Evolutionary conservation across 2,797 vertebrate genomes (phyloP), one percentile per base, ranked within the genome.

Genomic region (Sebastes oblongus): DNA sequence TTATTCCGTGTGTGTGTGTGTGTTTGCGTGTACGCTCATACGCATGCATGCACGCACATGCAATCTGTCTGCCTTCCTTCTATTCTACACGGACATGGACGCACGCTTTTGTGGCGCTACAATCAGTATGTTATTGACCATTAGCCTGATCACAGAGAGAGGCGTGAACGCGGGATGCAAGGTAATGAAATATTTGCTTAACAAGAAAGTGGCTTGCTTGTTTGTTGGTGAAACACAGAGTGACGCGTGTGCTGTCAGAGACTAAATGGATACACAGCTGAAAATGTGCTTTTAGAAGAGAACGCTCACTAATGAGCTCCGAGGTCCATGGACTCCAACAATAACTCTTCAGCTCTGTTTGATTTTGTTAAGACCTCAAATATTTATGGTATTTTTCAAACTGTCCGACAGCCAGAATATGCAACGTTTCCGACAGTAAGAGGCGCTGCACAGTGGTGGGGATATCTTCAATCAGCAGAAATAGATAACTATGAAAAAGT

Each of bases 141-240:
- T 82, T 55, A 75, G 34, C 69, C 62, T 75, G 75, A 83, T 85
- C 60, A 59, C 22, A 66, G 34, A 46, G 30, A 60, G 30, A 60
- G 32, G 50, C 60, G 55, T 68, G 27, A 22, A 58, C 10, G 29
- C 1, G 1, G 46, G 27, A 46, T 22, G 29, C 39, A 65, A 67
- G 42, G 52, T 69, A 60, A 81, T 84, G 67, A 66, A 75, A 86
- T 83, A 77, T 90, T 88, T 84, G 68, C 72, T 9, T 50, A 39
- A 83, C 66, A 72, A 61, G 32, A 61, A 39, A 61, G 69, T 18
- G 10, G 13, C 56, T n/a, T 29, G 67, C 58, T 52, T 68, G n/a
- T 84, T 81, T 84, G 83, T 77, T 84, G 80, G 42, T 65, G 54
- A 83, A 86, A 77, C 78, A 77, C 20, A 14, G 59, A 36, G 58